phyloP scores from a whole-genome alignment of 2,888 invertebrate genomes.

The Drosophila anceps region DNA sequence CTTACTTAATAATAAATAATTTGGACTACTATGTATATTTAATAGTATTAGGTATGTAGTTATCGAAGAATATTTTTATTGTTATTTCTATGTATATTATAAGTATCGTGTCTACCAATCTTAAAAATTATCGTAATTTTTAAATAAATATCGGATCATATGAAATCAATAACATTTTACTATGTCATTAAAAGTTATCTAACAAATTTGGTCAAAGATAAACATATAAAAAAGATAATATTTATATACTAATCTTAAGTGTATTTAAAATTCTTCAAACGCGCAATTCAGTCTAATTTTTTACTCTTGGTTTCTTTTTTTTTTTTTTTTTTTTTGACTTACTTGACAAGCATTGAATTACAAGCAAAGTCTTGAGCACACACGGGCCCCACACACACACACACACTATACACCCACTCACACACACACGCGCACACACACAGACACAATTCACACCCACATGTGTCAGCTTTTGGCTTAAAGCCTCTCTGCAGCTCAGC shows the following conservation, averaged over 20 bases:
- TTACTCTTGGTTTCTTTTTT: neutral
- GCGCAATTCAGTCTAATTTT: neutral
- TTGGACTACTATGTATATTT: no score
- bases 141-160: no score
- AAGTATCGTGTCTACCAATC: no score
- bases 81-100: no score
- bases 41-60: no score
- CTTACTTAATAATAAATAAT: no score
- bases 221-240: no score
- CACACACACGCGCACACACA: neutral
- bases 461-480: slow-evolving; percentile 48
- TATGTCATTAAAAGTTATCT: no score
- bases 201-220: no score
- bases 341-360: slow-evolving; percentile 67
- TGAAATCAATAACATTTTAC: no score
- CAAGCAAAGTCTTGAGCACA: slow-evolving; percentile 52
- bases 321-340: slow-evolving; percentile 11
- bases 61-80: no score
- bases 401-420: slow-evolving; percentile 13
- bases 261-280: neutral
- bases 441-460: slow-evolving; percentile 4
- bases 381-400: slow-evolving; percentile 14
- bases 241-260: neutral
- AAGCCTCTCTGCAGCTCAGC: slow-evolving; percentile 51
- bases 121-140: no score